Conservation (phyloP, 2,113 vertebrate genomes). For the mouse (Mus musculus) region DNA sequence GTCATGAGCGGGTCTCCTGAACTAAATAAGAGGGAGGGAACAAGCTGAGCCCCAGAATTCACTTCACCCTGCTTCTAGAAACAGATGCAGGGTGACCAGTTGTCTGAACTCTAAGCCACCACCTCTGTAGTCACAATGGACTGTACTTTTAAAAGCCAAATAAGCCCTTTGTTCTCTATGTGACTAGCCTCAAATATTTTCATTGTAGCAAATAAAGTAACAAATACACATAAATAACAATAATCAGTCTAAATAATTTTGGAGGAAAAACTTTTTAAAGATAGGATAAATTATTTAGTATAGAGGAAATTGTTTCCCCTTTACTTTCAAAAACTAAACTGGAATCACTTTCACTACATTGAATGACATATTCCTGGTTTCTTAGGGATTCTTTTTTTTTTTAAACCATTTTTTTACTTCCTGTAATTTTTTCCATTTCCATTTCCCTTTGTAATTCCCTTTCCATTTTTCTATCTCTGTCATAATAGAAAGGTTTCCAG, state of each 20-base stretch:
- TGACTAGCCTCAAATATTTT: background rate
- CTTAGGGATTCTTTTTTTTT: background rate
- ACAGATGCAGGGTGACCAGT: background rate
- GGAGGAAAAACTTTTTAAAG: background rate
- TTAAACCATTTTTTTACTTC: background rate
- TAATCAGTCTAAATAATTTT: background rate
- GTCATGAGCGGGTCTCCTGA: too few species aligned
- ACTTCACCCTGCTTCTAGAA: background rate
- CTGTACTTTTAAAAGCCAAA: background rate
- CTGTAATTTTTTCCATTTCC: background rate
- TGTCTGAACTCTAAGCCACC: too few species aligned
- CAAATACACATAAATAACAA: background rate
- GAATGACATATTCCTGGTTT: background rate
- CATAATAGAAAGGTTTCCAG: background rate
- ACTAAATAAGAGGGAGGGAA: background rate
- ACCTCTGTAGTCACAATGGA: background rate
- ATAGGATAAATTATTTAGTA: background rate
- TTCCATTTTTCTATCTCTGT: background rate
- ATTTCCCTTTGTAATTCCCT: too few species aligned
- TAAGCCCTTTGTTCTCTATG: background rate
- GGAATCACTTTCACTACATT: background rate
- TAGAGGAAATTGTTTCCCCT: background rate
- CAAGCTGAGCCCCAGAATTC: background rate
- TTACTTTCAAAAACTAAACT: constrained; percentile 26
- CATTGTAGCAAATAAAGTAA: background rate